Evolutionary conservation across 2,797 vertebrate species (phyloP), one percentile per base, ranked within the genome.

Genomic region (Mus spretus): DNA sequence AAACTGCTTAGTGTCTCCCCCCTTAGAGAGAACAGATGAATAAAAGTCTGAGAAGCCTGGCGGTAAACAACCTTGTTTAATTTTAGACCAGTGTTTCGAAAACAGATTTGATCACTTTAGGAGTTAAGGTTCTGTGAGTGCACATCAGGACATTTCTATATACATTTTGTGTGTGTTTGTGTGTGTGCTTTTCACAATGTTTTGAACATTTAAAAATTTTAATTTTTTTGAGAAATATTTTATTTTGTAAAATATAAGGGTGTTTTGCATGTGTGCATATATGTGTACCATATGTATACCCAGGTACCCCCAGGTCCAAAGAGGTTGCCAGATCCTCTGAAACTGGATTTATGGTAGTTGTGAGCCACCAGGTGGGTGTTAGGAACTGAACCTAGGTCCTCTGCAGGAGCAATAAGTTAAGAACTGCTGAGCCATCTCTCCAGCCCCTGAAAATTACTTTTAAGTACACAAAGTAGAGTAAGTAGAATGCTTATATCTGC

Each of bases 31-130:
- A 44, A 40, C 91, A 94, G 55, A 44, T 77, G 72, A 89, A 57
- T 34, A 77, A 15, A 90, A 88, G 85, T 88, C 77, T 57, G 8
- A 44, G 85, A 91, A 28, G 53, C 83, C 95, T 93, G 95, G 9
- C 14, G 53, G 22, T n/a, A 94, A 94, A 94, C 90, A 86, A 47
- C 81, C 81, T 57, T 82, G 55, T 94, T 89, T 89, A 90, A 70
- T 22, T 91, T 96, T 67, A 87, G 75, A 34, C 50, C 40, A 77
- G n/a, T 79, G 34, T 91, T 95, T 96, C 72, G 22, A 59, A 93
- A 91, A 91, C 67, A 44, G 80, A 91, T 65, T 57, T 75, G 70
- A 86, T 87, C 22, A 72, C 83, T n/a, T 88, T 44, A 96, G 70
- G 70, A 96, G 93, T 95, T 55, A 31, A 40, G 59, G 11, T 79